These are phyloP conservation scores for Aradus depressus DNA, from an alignment of 2,888 invertebrate genomes.

Conservation along the genomic window DNA sequence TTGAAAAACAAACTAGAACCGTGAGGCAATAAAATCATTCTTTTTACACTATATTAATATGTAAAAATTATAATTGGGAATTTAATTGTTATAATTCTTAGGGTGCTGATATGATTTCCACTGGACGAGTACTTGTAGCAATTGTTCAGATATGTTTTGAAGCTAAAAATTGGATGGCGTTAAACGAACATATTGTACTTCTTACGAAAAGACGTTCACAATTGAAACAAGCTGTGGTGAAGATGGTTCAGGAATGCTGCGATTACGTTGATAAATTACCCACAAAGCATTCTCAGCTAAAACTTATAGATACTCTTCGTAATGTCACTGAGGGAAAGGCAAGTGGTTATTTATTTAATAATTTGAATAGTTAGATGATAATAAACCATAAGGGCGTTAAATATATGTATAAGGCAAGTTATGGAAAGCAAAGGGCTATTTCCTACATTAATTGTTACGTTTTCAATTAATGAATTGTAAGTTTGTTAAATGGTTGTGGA, in stretches of 20 bases:
- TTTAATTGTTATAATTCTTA: conserved; percentile 34
- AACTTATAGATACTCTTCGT: conserved; percentile 89
- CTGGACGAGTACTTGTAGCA: conserved; percentile 81
- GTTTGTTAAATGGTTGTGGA: no score
- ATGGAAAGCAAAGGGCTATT: no score
- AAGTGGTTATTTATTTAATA: conserved; percentile 24
- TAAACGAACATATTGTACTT: conserved; percentile 86
- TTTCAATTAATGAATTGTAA: no score
- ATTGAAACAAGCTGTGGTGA: conserved; percentile 91
- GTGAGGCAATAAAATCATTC: conserved; percentile 43
- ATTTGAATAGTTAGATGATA: background rate
- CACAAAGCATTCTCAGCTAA: conserved; percentile 78
- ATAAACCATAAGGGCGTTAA: no score
- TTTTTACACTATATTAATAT: conserved; percentile 1
- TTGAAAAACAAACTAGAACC: conserved; percentile 94
- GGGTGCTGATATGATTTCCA: conserved; percentile 92
- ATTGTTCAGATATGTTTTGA: conserved; percentile 87
- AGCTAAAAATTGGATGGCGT: conserved; percentile 79
- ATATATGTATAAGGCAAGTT: no score
- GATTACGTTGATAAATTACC: conserved; percentile 87
- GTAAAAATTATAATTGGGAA: background rate
- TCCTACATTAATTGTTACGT: no score
- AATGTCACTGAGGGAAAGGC: conserved; percentile 94
- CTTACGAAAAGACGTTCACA: conserved; percentile 90
- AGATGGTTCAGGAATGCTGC: conserved; percentile 93